A percentile compares a stretch with the other conserved stretches of the same genome.
These are phyloP conservation scores for Magallana nippona DNA, from an alignment of 2,888 invertebrate genomes.

Conservation along the genomic window DNA sequence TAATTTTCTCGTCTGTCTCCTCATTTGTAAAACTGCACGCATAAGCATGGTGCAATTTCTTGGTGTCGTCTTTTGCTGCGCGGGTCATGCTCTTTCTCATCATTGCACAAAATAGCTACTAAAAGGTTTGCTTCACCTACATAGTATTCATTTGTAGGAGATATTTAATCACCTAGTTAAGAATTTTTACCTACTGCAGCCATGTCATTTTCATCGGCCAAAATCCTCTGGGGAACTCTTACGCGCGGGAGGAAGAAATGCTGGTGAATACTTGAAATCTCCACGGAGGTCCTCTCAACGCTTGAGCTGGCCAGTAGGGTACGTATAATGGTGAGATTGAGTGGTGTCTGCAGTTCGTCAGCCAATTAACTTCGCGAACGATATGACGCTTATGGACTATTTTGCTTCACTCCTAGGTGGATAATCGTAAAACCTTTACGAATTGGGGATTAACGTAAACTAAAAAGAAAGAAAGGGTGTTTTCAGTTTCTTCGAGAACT, in stretches of 20 bases:
- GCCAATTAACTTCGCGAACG: constrained; percentile 16
- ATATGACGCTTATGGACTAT: constrained; percentile 27
- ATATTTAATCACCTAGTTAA: neutral
- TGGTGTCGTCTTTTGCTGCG: too few relatives aligned
- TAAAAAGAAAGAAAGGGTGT: neutral
- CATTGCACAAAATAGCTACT: neutral
- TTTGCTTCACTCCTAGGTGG: neutral
- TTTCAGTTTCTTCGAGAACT: neutral
- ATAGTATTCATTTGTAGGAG: neutral
- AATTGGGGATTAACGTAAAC: neutral
- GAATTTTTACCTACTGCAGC: constrained; percentile 3
- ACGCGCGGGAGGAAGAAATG: constrained; percentile 17
- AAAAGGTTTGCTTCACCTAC: neutral
- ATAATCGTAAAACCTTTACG: neutral
- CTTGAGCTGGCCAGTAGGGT: constrained; percentile 17
- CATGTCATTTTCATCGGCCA: constrained; percentile 33
- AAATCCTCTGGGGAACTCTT: constrained; percentile 28
- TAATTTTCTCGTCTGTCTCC: neutral
- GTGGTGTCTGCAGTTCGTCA: constrained; percentile 21
- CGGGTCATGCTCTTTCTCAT: too few relatives aligned
- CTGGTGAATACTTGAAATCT: constrained; percentile 30
- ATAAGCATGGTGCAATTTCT: too few relatives aligned
- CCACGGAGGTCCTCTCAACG: constrained; percentile 35
- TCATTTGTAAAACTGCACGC: neutral
- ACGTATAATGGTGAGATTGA: constrained; percentile 33